A percentile compares a stretch with the other conserved stretches of the same genome.
Conservation (phyloP, 2,797 vertebrate species). For the Okamejei kenojei region DNA sequence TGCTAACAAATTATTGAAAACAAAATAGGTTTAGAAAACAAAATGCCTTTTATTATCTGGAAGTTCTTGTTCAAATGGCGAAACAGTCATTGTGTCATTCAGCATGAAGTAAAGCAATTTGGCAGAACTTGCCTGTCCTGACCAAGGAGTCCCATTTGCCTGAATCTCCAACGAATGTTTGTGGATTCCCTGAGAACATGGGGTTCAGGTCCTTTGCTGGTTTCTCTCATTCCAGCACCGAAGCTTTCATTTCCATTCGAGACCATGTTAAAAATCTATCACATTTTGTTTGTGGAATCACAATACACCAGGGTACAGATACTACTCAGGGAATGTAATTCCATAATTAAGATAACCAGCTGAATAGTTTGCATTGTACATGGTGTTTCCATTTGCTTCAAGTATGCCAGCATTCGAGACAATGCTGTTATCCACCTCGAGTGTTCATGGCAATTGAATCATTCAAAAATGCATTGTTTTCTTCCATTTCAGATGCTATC, state of each 20-base stretch:
- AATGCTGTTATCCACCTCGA: neutral
- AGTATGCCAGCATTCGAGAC: neutral
- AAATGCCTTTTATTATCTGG: no score
- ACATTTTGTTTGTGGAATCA: neutral
- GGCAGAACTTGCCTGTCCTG: no score
- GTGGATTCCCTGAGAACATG: no score
- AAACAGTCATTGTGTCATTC: no score
- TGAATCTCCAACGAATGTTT: no score
- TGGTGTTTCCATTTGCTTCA: neutral
- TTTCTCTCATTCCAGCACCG: no score
- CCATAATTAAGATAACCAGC: neutral
- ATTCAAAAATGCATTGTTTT: neutral
- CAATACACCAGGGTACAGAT: neutral
- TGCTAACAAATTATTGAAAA: no score
- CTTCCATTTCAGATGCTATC: neutral
- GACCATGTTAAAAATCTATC: neutral
- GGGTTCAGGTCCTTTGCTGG: no score
- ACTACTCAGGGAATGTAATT: neutral
- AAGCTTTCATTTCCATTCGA: neutral
- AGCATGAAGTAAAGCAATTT: no score
- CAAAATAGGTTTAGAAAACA: no score
- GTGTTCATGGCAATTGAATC: neutral
- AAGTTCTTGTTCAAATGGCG: no score
- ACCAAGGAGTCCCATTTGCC: no score
- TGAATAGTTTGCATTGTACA: neutral